Percentiles rank a stretch among this genome's conserved stretches.
Evolutionary conservation across 2,888 invertebrate genomes (phyloP).

Genomic region (Sympetrum striolatum): DNA sequence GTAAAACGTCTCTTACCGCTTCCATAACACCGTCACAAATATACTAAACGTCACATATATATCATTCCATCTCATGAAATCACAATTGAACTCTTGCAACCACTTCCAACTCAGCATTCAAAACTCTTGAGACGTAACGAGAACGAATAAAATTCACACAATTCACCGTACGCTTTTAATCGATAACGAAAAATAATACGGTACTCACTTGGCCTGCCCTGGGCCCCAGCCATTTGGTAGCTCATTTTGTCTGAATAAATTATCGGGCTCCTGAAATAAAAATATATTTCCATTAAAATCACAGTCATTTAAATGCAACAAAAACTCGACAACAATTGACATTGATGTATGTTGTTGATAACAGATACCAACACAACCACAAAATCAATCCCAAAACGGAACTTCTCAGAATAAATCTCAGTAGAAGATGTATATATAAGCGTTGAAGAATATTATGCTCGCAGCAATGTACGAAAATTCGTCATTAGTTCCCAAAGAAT

Average conservation of each 20-base stretch:
- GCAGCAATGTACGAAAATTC: background rate
- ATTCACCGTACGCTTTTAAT: background rate
- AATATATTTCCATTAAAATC: no score
- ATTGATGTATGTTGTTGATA: background rate
- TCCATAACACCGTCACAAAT: no score
- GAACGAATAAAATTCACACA: background rate
- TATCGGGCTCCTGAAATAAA: background rate
- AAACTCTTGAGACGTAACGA: background rate
- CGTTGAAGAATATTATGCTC: no score
- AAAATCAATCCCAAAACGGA: background rate
- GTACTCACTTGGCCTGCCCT: conserved; percentile 83
- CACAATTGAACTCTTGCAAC: no score
- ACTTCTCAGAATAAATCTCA: background rate
- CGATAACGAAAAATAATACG: conserved; percentile 14
- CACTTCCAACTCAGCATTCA: no score
- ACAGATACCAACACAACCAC: background rate
- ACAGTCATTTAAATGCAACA: background rate
- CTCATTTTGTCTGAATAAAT: conserved; percentile 66
- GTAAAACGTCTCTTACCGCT: no score
- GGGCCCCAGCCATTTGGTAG: conserved; percentile 81
- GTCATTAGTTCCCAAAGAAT: background rate
- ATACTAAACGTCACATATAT: no score
- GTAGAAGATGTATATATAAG: no score
- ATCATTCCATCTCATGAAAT: no score
- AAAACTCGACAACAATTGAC: no score